Evolutionary conservation across 2,113 vertebrate genomes (phyloP).

Genomic region (Okapia johnstoni): DNA sequence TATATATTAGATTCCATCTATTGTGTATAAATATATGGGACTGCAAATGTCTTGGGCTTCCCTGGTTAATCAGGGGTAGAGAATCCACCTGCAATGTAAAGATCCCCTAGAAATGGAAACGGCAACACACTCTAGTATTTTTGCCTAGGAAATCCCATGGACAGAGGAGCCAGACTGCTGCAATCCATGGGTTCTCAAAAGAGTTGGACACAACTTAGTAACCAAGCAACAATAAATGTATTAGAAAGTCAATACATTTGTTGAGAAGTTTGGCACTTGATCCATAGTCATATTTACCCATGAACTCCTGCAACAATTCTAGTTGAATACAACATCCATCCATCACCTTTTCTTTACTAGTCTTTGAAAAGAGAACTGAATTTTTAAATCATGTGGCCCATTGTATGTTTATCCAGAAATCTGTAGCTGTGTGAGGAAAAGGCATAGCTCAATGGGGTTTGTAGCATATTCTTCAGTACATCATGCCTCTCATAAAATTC

Average conservation of each 20-base stretch:
- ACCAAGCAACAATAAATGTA: neutral
- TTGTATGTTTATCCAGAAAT: neutral
- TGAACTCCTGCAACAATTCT: neutral
- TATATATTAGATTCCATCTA: neutral
- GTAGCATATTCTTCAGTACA: neutral
- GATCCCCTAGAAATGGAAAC: neutral
- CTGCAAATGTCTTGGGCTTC: neutral
- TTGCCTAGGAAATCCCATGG: neutral
- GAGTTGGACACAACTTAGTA: neutral
- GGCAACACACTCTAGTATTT: neutral
- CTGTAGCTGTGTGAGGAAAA: neutral
- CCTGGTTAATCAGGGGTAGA: neutral
- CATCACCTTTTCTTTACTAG: neutral
- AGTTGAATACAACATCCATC: neutral
- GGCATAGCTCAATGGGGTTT: neutral
- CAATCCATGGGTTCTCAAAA: neutral
- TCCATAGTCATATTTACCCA: neutral
- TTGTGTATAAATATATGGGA: neutral
- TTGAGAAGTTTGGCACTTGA: neutral
- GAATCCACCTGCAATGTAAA: neutral
- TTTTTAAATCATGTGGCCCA: neutral
- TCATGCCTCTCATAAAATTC: neutral
- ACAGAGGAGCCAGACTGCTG: neutral
- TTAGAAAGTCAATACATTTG: neutral
- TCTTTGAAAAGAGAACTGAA: neutral